Evolutionary conservation across 2,113 vertebrate species (phyloP).

Genomic region (Neolamprologus kungweensis): DNA sequence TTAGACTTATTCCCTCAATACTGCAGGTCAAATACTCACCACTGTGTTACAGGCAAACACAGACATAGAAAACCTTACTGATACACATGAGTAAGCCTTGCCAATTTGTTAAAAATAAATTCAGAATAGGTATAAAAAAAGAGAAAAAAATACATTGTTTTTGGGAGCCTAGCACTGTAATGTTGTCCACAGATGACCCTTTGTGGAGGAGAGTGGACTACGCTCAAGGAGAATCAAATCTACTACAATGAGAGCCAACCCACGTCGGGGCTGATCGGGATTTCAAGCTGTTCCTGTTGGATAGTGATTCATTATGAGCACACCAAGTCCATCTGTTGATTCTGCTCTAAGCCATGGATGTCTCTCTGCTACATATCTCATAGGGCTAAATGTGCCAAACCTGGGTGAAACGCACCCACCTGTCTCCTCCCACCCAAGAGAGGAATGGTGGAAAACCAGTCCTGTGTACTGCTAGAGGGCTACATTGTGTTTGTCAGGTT

Average conservation of each 20-base stretch:
- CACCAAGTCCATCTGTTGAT: constrained; percentile 51
- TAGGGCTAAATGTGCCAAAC: background rate
- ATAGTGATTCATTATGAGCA: constrained; percentile 1
- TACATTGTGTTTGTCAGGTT: background rate
- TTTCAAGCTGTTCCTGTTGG: constrained; percentile 45
- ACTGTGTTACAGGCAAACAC: background rate
- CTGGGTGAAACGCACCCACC: background rate
- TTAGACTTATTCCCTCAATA: background rate
- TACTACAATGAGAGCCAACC: background rate
- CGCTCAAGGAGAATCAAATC: background rate
- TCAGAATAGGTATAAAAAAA: background rate
- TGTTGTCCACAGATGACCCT: background rate
- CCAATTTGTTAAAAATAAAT: background rate
- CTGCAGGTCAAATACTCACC: background rate
- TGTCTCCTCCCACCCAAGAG: background rate
- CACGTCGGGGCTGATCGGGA: background rate
- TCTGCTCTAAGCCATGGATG: background rate
- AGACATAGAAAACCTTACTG: background rate
- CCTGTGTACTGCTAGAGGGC: background rate
- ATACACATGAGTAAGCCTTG: background rate
- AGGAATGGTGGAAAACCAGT: background rate
- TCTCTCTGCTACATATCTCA: background rate
- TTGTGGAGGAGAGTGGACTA: background rate
- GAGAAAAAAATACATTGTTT: background rate
- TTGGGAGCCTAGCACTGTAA: background rate